These are phyloP conservation scores for Sesamia inferens DNA, from an alignment of 2,888 invertebrate genomes.

Conservation along the genomic window DNA sequence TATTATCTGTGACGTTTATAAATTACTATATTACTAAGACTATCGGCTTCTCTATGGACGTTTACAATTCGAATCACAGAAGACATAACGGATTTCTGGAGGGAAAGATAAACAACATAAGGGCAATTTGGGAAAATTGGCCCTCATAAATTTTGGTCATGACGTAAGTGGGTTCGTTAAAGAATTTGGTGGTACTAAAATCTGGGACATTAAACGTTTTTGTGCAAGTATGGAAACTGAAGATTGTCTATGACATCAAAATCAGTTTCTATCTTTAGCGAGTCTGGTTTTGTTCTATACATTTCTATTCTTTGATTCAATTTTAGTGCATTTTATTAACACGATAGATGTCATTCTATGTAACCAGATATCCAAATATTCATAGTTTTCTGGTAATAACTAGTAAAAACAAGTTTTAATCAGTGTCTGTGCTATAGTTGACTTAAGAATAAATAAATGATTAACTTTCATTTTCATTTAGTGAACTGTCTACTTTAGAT, in stretches of 20 bases:
- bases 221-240: not conserved
- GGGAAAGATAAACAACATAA: not conserved
- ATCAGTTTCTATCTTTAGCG: not conserved
- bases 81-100: not conserved
- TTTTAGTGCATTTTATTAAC: not conserved
- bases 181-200: not conserved
- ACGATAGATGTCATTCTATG: slow-evolving; percentile 7
- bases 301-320: not conserved
- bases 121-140: not conserved
- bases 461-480: not conserved
- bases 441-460: not conserved
- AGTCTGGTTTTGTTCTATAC: not conserved
- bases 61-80: not conserved
- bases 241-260: slow-evolving; percentile 1
- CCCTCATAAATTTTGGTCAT: not conserved
- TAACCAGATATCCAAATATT: slow-evolving; percentile 41
- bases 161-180: not conserved
- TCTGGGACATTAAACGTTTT: not conserved
- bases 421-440: not conserved
- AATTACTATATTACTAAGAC: not conserved
- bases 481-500: not conserved
- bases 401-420: slow-evolving; percentile 40
- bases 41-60: not conserved
- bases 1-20: not conserved
- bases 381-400: slow-evolving; percentile 8